Evolutionary conservation across 2,797 vertebrate species (phyloP), one percentile per base, ranked within the genome.

Genomic region (Halcyon leucocephala): DNA sequence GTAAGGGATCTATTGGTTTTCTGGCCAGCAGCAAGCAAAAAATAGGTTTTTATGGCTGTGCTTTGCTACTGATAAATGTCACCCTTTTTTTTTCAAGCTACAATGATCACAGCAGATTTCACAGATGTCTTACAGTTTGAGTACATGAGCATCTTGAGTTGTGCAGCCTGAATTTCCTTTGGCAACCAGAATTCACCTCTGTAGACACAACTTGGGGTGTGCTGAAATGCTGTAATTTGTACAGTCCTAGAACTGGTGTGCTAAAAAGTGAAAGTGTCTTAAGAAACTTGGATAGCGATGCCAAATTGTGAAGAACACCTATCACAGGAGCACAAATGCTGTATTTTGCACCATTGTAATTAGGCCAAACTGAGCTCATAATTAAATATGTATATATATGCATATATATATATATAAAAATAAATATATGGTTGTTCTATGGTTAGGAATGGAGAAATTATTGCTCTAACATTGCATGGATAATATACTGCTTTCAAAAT

Each of bases 71-170:
- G 37, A 71, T 12, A 44, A 67, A 48, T 57, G 39, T 74, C 6
- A 7, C 31, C 9, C 7, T 29, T 46, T 54, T 31, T 42, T 73
- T 88, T 54, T 21, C 13, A 35, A 72, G 12, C 67, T 65, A 21
- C 4, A 69, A 28, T n/a, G 6, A 67, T 51, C 64, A 52, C 35
- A 62, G 31, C 19, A 89, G 20, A 12, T 92, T 89, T 86, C 39
- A 62, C 20, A 52, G 41, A 18, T 64, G 42, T 29, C 31, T 80
- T 66, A 15, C 55, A 77, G 25, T 66, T 3, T 33, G 48, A 62
- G 14, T 12, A 18, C 0, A 1, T 14, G 25, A 3, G 4, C 10
- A 28, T 37, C 35, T 76, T 44, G 44, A 64, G 24, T 24, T 0
- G 0, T 42, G 28, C 28, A 93, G 25, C 42, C 46, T 87, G 54